Conservation (phyloP, 2,888 invertebrate genomes). For the Drosophila lacicola region DNA sequence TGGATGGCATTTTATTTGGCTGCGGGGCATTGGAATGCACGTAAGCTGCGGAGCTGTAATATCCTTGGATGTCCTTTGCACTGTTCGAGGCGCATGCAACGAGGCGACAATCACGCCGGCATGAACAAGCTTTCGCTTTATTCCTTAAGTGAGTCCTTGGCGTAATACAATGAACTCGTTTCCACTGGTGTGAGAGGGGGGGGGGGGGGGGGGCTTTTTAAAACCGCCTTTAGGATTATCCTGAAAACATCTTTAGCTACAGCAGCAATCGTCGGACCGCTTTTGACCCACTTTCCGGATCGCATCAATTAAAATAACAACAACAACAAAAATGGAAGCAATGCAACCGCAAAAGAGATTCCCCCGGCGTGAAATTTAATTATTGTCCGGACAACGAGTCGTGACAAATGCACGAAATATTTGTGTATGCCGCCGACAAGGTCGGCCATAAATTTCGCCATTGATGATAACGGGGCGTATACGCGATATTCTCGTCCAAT, state of each 20-base stretch:
- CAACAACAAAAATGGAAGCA: conserved; percentile 3
- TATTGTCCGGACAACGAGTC: conserved; percentile 27
- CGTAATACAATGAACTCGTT: conserved; percentile 68
- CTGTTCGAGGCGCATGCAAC: conserved; percentile 24
- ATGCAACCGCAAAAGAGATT: conserved; percentile 5
- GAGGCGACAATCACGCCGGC: conserved; percentile 36
- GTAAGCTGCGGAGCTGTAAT: conserved; percentile 16
- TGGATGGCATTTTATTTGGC: conserved; percentile 9
- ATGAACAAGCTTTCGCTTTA: conserved; percentile 53
- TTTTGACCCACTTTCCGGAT: conserved; percentile 64
- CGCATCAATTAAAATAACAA: conserved; percentile 11
- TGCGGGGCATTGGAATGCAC: conserved; percentile 30
- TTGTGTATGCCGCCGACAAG: conserved; percentile 52
- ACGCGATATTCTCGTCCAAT: conserved; percentile 56
- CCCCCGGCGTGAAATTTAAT: conserved; percentile 60
- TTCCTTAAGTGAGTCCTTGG: conserved; percentile 64
- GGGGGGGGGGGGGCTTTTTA: background rate
- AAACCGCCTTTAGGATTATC: conserved; percentile 71
- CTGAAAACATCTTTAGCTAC: conserved; percentile 50
- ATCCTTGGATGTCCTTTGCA: conserved; percentile 46
- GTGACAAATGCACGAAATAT: conserved; percentile 54
- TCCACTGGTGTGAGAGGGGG: background rate
- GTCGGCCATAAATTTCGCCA: conserved; percentile 61
- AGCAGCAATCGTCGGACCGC: conserved; percentile 37
- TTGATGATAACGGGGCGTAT: conserved; percentile 69